Percentiles rank a stretch among this genome's conserved stretches.
phyloP scores from a whole-genome alignment of 2,888 invertebrate genomes.

The Lasioglossum malachurum region DNA sequence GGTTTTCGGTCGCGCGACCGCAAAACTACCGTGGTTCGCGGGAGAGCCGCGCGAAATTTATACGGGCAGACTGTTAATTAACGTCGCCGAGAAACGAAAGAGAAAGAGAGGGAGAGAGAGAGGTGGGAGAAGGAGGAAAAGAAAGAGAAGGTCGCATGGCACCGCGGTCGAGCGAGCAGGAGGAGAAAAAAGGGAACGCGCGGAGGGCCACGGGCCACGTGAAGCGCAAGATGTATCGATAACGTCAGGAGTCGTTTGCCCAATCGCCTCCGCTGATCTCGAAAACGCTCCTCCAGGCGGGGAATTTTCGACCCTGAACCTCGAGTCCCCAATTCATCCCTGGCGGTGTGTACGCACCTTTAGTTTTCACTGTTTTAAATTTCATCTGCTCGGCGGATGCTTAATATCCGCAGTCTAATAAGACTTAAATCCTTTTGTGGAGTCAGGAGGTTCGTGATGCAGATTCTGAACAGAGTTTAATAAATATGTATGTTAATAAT shows the following conservation, averaged over 20 bases:
- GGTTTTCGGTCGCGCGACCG: constrained; percentile 46
- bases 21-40: background rate
- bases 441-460: too few species aligned
- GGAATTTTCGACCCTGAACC: background rate
- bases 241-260: constrained; percentile 34
- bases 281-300: background rate
- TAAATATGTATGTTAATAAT: too few species aligned
- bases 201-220: background rate
- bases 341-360: background rate
- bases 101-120: background rate
- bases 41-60: constrained; percentile 43
- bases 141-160: constrained; percentile 19
- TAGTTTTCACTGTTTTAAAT: background rate
- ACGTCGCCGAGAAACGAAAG: constrained; percentile 14
- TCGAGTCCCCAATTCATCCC: too few species aligned
- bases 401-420: too few species aligned
- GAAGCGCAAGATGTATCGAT: constrained; percentile 36
- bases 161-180: background rate
- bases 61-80: constrained; percentile 51
- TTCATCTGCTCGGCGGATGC: too few species aligned
- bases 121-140: too few species aligned
- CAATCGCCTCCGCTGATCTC: constrained; percentile 30
- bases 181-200: constrained; percentile 8
- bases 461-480: too few species aligned
- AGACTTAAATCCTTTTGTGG: too few species aligned